Percentiles rank a stretch among this genome's conserved stretches.
Evolutionary conservation across 2,113 vertebrate species (phyloP).

Genomic region (Diadophis punctatus): DNA sequence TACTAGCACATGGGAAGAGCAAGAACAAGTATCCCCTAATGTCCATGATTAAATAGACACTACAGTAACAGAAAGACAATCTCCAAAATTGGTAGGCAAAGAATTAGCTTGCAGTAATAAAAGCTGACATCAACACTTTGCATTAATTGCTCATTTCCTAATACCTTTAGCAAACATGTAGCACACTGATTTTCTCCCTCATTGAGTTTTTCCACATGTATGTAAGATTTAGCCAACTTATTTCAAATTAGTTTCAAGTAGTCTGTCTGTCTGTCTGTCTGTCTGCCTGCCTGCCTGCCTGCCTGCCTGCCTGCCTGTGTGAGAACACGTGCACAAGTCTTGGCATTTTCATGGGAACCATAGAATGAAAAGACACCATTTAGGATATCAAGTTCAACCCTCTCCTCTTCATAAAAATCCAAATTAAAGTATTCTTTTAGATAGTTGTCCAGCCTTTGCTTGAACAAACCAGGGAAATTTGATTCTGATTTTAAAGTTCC

Average conservation of each 20-base stretch:
- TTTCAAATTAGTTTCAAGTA: neutral
- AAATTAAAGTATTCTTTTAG: neutral
- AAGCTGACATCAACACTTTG: slow-evolving; percentile 28
- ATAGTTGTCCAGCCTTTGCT: neutral
- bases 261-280: no score
- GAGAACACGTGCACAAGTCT: neutral
- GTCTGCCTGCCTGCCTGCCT: no score
- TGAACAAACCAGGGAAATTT: neutral
- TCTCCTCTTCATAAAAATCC: neutral
- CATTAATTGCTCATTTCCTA: slow-evolving; percentile 24
- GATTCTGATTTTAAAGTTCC: neutral
- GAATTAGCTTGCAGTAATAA: neutral
- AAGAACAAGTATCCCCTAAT: neutral
- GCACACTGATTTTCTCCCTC: slow-evolving; percentile 20
- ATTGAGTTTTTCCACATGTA: neutral
- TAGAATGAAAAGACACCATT: neutral
- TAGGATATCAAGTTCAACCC: neutral
- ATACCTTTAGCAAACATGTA: slow-evolving; percentile 38
- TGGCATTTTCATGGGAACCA: neutral
- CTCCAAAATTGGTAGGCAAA: neutral
- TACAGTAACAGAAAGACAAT: neutral
- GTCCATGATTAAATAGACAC: neutral
- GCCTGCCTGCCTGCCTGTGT: neutral
- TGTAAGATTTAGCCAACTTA: neutral
- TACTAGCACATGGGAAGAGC: neutral